A percentile compares a stretch with the other conserved stretches of the same genome.
Conservation (phyloP, 2,113 vertebrate species). For the Tor tambroides region DNA sequence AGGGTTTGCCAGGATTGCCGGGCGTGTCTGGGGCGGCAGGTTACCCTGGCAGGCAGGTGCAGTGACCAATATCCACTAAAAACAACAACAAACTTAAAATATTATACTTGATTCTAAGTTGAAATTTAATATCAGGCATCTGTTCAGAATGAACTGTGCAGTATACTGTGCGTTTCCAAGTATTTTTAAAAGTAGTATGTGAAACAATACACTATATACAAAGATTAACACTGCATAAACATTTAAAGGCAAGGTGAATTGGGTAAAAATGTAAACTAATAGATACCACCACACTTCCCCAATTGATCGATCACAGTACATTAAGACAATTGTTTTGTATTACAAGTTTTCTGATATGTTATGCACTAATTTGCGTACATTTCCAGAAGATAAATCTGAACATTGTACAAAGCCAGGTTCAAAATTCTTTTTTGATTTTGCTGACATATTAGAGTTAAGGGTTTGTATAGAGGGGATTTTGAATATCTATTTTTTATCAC, state of each 20-base stretch:
- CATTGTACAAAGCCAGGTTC: background rate
- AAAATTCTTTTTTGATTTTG: background rate
- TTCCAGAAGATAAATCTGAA: background rate
- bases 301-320: background rate
- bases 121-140: background rate
- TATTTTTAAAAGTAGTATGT: background rate
- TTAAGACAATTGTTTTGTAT: background rate
- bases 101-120: background rate
- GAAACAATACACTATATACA: background rate
- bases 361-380: background rate
- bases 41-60: constrained; percentile 99
- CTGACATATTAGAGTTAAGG: background rate
- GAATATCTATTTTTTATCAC: no score
- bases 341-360: background rate
- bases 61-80: constrained; percentile 82
- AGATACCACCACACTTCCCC: background rate
- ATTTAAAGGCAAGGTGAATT: background rate
- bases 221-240: background rate
- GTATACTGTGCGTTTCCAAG: background rate
- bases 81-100: background rate
- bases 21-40: constrained; percentile 86
- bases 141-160: background rate
- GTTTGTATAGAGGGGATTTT: no score
- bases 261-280: background rate
- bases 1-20: constrained; percentile 87